Evolutionary conservation across 2,113 vertebrate species (phyloP), one percentile per base, ranked within the genome.

Genomic region (Engraulis encrasicolus): DNA sequence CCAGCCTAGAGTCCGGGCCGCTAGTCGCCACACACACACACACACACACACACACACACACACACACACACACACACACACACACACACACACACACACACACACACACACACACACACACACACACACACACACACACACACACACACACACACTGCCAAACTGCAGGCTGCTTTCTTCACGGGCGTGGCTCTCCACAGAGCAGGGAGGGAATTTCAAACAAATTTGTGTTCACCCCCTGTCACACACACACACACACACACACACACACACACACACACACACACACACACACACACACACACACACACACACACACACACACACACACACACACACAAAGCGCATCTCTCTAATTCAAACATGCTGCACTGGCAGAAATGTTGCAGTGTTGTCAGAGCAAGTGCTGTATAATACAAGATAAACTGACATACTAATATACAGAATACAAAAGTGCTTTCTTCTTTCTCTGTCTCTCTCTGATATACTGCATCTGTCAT

Each of bases 1-100:
- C 90, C 89, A 91, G 90, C 86, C 80, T 81, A 78, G 85, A 81
- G 82, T 83, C 78, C 54, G 50, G 50, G 48, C 84, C 80, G 78
- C 78, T 66, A 48, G 1, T 31, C 80, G 50, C 36, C 80, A 74
- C 79, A 58, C 74, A 85, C 82, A 86, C 82, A 85, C 61, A 83
- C 82, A 81, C 83, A 38, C 82, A 89, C 84, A 71, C 81, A 85
- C 81, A 74, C 85, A 79, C 81, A 89, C 78, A 85, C 79, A 54
- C 78, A 82, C 81, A 80, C 84, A 78, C 78, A 78, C 78, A 34
- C 83, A 85, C 50, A 86, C 86, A 79, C 83, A 85, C 78, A 90
- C 48, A 81, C 54, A 82, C 83, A 58, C 79, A 71, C 20, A 71
- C 83, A 81, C 81, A 86, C 82, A 86, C 82, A 86, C 61, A 83